Percentiles rank a stretch among this genome's conserved stretches.
phyloP scores from a whole-genome alignment of 2,113 vertebrate species.

The Petromus typicus region DNA sequence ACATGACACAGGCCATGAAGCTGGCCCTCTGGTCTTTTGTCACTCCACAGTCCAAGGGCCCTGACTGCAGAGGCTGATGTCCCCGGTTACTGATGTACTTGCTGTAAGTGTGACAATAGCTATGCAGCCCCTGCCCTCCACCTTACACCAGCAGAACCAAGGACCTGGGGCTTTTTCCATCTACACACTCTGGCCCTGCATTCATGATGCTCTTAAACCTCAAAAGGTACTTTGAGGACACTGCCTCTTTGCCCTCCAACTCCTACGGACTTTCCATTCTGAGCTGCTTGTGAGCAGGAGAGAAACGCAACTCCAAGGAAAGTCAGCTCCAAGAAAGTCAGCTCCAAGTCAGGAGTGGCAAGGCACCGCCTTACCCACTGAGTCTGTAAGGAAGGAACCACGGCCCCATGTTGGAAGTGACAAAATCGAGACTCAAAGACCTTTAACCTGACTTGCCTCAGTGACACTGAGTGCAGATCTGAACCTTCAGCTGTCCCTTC shows the following conservation, averaged over 20 bases:
- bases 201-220: background rate
- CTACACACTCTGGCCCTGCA: background rate
- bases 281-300: background rate
- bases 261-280: background rate
- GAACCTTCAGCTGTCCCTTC: background rate
- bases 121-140: background rate
- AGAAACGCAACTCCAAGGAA: background rate
- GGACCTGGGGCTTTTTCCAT: background rate
- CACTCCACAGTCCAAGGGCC: background rate
- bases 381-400: background rate
- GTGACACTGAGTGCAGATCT: background rate
- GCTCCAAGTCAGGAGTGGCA: background rate
- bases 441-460: background rate
- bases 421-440: background rate
- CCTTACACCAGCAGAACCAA: background rate
- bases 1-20: background rate
- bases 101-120: background rate
- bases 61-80: background rate
- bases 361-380: background rate
- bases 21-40: background rate
- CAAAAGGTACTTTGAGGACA: background rate
- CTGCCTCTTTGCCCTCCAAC: background rate
- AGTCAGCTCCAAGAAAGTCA: background rate
- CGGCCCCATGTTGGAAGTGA: too few relatives aligned
- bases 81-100: background rate